A percentile compares a stretch with the other conserved stretches of the same genome.
phyloP scores from a whole-genome alignment of 2,797 vertebrate genomes.

The Euthynnus affinis region DNA sequence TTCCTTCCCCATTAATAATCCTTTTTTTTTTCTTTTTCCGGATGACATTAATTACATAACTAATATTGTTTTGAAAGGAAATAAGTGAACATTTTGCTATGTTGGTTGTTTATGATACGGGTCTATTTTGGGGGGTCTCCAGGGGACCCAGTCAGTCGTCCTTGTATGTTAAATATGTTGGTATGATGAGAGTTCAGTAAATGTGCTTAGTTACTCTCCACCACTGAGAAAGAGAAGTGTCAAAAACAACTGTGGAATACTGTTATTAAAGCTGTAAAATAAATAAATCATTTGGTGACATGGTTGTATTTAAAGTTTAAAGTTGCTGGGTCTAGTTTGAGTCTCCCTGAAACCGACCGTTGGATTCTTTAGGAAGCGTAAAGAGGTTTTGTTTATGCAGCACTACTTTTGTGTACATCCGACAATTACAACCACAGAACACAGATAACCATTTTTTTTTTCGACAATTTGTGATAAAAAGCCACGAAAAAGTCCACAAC shows the following conservation, averaged over 20 bases:
- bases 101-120: no score
- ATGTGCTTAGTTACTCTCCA: no score
- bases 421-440: slow-evolving; percentile 56
- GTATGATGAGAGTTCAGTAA: no score
- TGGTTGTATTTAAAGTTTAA: neutral
- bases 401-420: slow-evolving; percentile 84
- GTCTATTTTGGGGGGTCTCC: no score
- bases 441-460: neutral
- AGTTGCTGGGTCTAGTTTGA: neutral
- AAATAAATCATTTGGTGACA: neutral
- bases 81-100: no score
- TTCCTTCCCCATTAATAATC: no score
- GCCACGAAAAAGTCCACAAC: neutral
- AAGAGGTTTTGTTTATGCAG: slow-evolving; percentile 85
- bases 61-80: no score
- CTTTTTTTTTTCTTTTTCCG: no score
- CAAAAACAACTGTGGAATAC: neutral
- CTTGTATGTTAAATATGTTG: no score
- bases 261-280: no score
- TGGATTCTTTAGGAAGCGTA: slow-evolving; percentile 69
- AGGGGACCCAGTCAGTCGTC: no score
- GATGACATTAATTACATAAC: no score
- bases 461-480: neutral
- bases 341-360: slow-evolving; percentile 13
- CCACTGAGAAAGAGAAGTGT: neutral